A percentile compares a stretch with the other conserved stretches of the same genome.
Evolutionary conservation across 2,113 vertebrate genomes (phyloP).

Genomic region (Nibea coibor): DNA sequence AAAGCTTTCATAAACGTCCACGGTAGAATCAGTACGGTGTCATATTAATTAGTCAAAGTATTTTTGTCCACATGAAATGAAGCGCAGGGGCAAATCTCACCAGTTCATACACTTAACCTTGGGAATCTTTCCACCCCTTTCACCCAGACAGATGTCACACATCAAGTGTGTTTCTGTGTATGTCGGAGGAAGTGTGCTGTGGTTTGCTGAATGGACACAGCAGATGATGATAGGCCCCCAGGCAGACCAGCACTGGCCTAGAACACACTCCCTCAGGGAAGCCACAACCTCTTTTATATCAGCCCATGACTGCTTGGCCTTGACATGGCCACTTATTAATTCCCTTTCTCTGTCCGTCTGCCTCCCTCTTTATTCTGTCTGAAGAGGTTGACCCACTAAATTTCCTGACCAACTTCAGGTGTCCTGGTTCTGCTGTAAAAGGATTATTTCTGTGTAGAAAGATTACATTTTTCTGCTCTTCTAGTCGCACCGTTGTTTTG

Average conservation of each 20-base stretch:
- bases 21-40: background rate
- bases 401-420: conserved; percentile 38
- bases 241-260: conserved; percentile 33
- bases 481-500: conserved; percentile 20
- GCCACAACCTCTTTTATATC: conserved; percentile 45
- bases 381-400: conserved; percentile 42
- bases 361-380: conserved; percentile 11
- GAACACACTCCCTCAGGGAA: conserved; percentile 51
- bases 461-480: conserved; percentile 25
- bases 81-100: background rate
- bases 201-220: conserved; percentile 66
- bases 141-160: conserved; percentile 53
- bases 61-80: conserved; percentile 14
- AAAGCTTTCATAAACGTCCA: background rate
- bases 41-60: conserved; percentile 15
- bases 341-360: conserved; percentile 16
- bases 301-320: conserved; percentile 44
- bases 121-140: conserved; percentile 18
- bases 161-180: conserved; percentile 15
- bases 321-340: conserved; percentile 16
- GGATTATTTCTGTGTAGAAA: conserved; percentile 29
- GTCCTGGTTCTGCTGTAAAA: conserved; percentile 37
- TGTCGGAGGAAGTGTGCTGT: conserved; percentile 57
- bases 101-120: background rate
- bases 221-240: conserved; percentile 49